phyloP scores from a whole-genome alignment of 2,113 vertebrate species.

The Stigmatopora nigra region DNA sequence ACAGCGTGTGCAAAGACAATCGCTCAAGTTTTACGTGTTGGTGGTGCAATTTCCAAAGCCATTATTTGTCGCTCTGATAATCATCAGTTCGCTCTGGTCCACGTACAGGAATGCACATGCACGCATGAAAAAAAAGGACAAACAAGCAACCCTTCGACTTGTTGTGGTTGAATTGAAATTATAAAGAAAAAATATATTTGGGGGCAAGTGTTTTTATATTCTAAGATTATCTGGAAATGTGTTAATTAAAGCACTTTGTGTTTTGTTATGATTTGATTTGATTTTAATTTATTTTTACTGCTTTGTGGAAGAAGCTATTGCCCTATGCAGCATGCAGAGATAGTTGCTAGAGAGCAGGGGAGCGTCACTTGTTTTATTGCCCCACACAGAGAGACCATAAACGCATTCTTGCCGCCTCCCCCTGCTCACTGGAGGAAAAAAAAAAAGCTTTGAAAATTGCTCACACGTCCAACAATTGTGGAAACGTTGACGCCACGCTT shows the following conservation, averaged over 20 bases:
- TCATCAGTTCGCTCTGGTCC: constrained; percentile 35
- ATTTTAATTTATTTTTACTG: constrained; percentile 16
- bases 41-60: constrained; percentile 42
- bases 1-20: constrained; percentile 1
- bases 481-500: constrained; percentile 36
- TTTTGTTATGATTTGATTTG: neutral
- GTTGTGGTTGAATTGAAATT: neutral
- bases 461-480: constrained; percentile 43
- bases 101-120: constrained; percentile 40
- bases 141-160: constrained; percentile 19
- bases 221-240: constrained; percentile 16
- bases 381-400: constrained; percentile 65
- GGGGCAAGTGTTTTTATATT: constrained; percentile 9
- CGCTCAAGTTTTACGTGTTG: constrained; percentile 16
- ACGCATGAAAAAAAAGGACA: constrained; percentile 11
- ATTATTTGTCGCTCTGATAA: constrained; percentile 52
- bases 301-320: constrained; percentile 24
- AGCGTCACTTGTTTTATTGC: constrained; percentile 70
- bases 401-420: constrained; percentile 65
- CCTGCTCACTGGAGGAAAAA: constrained; percentile 37
- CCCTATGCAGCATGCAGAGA: constrained; percentile 61
- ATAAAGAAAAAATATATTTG: neutral
- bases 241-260: constrained; percentile 6
- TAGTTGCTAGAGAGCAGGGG: constrained; percentile 62
- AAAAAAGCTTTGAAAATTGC: constrained; percentile 38